Evolutionary conservation across 2,888 invertebrate species (phyloP).

Genomic region (Stramonita haemastoma): DNA sequence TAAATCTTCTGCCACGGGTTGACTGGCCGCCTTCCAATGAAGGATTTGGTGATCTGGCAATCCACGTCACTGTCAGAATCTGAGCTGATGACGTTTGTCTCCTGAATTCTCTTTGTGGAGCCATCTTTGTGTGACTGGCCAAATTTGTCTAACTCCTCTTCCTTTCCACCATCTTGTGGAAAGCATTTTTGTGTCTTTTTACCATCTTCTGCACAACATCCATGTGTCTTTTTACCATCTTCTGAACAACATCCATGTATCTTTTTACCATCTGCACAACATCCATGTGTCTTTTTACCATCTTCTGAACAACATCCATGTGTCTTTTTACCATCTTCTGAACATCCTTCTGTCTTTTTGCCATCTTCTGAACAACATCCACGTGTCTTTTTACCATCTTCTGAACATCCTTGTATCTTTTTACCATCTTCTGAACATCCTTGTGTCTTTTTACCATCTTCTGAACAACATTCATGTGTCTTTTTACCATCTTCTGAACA

Average conservation of each 20-base stretch:
- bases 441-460: neutral
- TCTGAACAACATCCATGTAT: neutral
- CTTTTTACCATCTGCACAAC: neutral
- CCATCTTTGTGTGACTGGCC: neutral
- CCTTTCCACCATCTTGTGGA: neutral
- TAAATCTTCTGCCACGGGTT: slow-evolving; percentile 10
- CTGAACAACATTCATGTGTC: neutral
- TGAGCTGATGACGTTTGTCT: slow-evolving; percentile 17
- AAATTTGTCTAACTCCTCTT: neutral
- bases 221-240: neutral
- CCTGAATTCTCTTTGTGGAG: neutral
- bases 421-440: neutral
- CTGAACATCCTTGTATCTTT: too few relatives aligned
- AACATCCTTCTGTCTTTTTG: too few relatives aligned
- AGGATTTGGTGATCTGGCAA: slow-evolving; percentile 27
- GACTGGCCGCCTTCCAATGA: neutral
- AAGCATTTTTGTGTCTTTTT: neutral
- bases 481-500: neutral
- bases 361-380: neutral
- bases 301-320: neutral
- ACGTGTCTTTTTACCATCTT: too few relatives aligned
- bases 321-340: neutral
- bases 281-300: neutral
- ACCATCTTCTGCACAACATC: neutral
- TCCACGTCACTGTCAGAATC: slow-evolving; percentile 26